phyloP scores from a whole-genome alignment of 2,113 vertebrate species.

The Megaptera novaeangliae region DNA sequence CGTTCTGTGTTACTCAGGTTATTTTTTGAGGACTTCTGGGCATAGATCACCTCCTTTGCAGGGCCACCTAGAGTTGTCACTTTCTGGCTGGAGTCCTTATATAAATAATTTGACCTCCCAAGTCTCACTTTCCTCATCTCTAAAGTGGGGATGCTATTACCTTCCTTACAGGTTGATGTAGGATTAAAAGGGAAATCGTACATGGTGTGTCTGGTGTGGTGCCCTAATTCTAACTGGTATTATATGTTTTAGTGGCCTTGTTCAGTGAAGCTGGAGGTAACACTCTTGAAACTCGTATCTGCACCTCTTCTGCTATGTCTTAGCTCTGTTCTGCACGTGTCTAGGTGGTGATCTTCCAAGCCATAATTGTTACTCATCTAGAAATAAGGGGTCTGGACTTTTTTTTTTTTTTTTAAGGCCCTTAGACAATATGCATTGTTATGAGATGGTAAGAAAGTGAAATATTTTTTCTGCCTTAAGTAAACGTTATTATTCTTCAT shows the following conservation, averaged over 20 bases:
- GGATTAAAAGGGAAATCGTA: not conserved
- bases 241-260: not conserved
- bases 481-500: not conserved
- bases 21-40: not conserved
- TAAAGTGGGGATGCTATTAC: not conserved
- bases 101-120: not conserved
- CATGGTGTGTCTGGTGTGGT: not conserved
- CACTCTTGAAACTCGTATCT: not conserved
- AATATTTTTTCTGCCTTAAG: slow-evolving; percentile 3
- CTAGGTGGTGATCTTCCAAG: not conserved
- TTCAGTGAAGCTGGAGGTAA: not conserved
- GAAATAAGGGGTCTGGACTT: not conserved
- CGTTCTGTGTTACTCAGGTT: not conserved
- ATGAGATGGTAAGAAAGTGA: not conserved
- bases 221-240: not conserved
- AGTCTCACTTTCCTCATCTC: not conserved
- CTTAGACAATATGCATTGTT: not conserved
- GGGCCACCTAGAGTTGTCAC: not conserved
- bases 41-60: not conserved
- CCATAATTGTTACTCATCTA: not conserved
- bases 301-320: not conserved
- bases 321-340: not conserved
- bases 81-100: not conserved
- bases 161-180: not conserved
- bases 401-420: not conserved